A percentile compares a stretch with the other conserved stretches of the same genome.
Evolutionary conservation across 2,113 vertebrate species (phyloP).

Genomic region (Tetrax tetrax): DNA sequence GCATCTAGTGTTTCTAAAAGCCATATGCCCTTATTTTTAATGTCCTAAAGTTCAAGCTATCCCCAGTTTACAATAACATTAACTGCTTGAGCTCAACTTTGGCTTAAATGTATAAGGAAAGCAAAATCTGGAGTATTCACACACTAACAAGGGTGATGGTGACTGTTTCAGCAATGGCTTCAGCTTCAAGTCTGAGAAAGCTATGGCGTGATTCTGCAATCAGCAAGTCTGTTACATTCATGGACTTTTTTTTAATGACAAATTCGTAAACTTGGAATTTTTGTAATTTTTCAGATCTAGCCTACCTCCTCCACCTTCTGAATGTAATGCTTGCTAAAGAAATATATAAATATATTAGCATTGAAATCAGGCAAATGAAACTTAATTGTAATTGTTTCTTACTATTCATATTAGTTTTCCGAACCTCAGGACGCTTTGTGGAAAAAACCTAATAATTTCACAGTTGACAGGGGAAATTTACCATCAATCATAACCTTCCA

Average conservation of each 20-base stretch:
- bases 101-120: background rate
- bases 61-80: conserved; percentile 17
- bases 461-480: background rate
- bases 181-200: background rate
- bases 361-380: background rate
- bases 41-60: conserved; percentile 37
- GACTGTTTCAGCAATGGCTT: background rate
- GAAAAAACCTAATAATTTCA: background rate
- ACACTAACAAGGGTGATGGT: background rate
- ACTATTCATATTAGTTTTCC: background rate
- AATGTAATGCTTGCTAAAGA: background rate
- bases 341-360: background rate
- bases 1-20: conserved; percentile 50
- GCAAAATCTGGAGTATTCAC: background rate
- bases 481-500: background rate
- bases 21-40: conserved; percentile 6
- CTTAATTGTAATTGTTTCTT: background rate
- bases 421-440: background rate
- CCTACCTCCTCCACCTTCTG: background rate
- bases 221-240: background rate
- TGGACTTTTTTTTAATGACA: too few relatives aligned
- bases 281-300: background rate
- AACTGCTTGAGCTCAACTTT: background rate
- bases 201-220: background rate
- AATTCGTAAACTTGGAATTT: background rate